Conservation (phyloP, 1,140 invertebrate species). For the Lordiphosa clarofinis region DNA sequence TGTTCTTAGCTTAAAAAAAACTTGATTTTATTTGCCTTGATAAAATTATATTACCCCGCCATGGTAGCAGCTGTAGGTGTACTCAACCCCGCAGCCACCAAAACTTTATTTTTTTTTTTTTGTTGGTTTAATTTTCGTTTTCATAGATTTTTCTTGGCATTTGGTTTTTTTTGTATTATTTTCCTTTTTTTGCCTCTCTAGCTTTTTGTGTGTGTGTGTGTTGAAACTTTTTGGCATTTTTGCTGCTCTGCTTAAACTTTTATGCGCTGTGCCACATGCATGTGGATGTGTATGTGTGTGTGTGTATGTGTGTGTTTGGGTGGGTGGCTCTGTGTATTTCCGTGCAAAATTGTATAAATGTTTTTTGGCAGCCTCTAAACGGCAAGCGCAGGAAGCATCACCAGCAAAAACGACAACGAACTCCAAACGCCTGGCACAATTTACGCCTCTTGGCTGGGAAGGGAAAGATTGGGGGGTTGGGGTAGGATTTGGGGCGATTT, state of each 20-base stretch:
- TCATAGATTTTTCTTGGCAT: slow-evolving; percentile 68
- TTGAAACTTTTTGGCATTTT: slow-evolving; percentile 74
- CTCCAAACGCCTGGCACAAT: slow-evolving; percentile 63
- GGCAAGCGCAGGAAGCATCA: slow-evolving; percentile 68
- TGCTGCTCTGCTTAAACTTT: slow-evolving; percentile 75
- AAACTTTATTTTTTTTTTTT: slow-evolving; percentile 26
- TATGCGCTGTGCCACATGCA: slow-evolving; percentile 51
- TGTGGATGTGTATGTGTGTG: slow-evolving; percentile 16
- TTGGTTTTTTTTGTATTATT: slow-evolving; percentile 5
- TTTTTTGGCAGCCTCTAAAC: slow-evolving; percentile 75
- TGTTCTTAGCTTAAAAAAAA: no score
- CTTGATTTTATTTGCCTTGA: no score
- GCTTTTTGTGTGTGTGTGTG: slow-evolving; percentile 41
- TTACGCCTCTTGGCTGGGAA: slow-evolving; percentile 44
- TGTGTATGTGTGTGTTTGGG: slow-evolving; percentile 4
- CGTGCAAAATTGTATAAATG: slow-evolving; percentile 76
- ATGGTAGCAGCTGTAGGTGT: no score
- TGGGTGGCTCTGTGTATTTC: slow-evolving; percentile 50
- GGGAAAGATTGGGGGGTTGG: background rate
- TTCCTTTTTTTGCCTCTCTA: background rate
- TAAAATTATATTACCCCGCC: background rate
- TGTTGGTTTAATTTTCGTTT: slow-evolving; percentile 74
- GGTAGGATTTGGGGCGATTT: background rate
- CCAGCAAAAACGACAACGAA: slow-evolving; percentile 20
- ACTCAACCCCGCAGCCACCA: slow-evolving; percentile 1